Conservation (phyloP, 2,113 vertebrate species). For the Cyrtonyx montezumae region DNA sequence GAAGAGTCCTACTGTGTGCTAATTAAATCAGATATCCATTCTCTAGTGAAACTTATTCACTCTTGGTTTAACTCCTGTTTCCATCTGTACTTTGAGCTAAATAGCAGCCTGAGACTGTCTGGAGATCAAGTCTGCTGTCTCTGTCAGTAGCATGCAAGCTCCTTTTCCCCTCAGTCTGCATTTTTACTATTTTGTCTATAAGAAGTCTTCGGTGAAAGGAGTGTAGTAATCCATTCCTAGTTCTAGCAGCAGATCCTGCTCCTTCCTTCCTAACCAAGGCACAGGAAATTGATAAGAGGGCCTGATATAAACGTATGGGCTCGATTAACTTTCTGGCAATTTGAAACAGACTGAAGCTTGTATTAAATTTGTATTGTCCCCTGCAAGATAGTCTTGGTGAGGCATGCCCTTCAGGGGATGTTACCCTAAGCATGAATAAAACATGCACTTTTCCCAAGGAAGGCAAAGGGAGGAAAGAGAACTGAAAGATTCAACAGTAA, state of each 20-base stretch:
- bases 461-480: slow-evolving; percentile 10
- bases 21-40: neutral
- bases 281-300: neutral
- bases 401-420: slow-evolving; percentile 54
- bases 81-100: neutral
- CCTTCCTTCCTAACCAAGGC: neutral
- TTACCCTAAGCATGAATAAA: slow-evolving; percentile 57
- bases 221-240: neutral
- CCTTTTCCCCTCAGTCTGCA: neutral
- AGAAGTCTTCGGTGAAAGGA: slow-evolving; percentile 7
- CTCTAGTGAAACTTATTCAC: neutral
- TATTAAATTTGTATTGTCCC: slow-evolving; percentile 56
- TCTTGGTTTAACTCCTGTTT: neutral
- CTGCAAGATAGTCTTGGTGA: slow-evolving; percentile 33
- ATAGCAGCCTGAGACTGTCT: neutral
- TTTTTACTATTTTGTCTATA: neutral
- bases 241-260: slow-evolving; percentile 5
- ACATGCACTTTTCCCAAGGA: slow-evolving; percentile 11
- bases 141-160: fast-evolving
- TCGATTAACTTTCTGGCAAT: neutral
- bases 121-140: fast-evolving
- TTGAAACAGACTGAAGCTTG: neutral
- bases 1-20: neutral
- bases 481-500: slow-evolving; percentile 54
- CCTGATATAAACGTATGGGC: neutral